phyloP scores from a whole-genome alignment of 2,113 vertebrate species.

The Octodon degus region DNA sequence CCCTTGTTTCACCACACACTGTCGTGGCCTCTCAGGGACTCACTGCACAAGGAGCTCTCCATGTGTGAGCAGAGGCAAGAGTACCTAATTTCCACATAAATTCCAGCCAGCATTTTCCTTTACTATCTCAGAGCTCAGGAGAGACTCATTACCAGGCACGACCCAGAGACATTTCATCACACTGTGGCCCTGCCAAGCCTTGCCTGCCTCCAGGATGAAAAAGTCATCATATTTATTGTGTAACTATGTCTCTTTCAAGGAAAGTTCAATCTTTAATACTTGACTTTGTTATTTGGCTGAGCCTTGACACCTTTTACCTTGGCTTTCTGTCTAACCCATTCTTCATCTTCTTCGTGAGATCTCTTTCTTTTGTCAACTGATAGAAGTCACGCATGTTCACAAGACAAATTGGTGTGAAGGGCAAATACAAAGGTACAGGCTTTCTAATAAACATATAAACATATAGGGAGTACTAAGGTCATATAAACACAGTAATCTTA shows the following conservation, averaged over 20 bases:
- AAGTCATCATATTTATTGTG: conserved; percentile 13
- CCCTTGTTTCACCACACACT: rapidly evolving
- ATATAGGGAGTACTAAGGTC: no score
- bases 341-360: conserved; percentile 63
- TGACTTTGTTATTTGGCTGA: conserved; percentile 56
- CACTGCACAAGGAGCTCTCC: rapidly evolving
- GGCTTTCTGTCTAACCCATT: conserved; percentile 46
- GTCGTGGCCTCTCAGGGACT: not conserved
- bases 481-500: not conserved
- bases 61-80: not conserved
- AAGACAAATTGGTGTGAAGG: conserved; percentile 36
- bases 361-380: conserved; percentile 56
- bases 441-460: conserved; percentile 52
- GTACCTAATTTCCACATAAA: not conserved
- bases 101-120: not conserved
- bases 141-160: conserved; percentile 17
- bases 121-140: not conserved
- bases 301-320: conserved; percentile 67
- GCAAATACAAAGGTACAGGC: conserved; percentile 15
- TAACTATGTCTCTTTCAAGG: conserved; percentile 46
- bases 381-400: not conserved
- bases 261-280: conserved; percentile 47
- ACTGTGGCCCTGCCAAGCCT: not conserved
- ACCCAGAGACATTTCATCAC: conserved; percentile 41
- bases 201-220: conserved; percentile 32